These are phyloP conservation scores for Eueides isabella DNA, from an alignment of 1,140 invertebrate species.

Conservation along the genomic window DNA sequence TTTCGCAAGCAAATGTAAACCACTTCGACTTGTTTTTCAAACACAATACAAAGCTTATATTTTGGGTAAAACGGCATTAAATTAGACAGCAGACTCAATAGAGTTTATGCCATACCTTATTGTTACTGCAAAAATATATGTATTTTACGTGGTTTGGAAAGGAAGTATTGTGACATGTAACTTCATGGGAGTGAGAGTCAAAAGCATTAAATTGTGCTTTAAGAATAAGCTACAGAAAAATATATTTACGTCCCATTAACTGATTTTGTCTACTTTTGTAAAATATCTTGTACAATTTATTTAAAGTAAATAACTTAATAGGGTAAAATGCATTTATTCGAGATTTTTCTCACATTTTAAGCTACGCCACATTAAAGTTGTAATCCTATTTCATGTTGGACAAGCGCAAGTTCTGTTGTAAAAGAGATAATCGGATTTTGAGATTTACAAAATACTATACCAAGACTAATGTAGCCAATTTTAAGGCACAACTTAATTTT, in stretches of 20 bases:
- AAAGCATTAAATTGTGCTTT: background rate
- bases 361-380: slow-evolving; percentile 30
- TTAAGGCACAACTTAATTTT: background rate
- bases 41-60: slow-evolving; percentile 34
- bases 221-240: background rate
- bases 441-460: slow-evolving; percentile 16
- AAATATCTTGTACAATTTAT: background rate
- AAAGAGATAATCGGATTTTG: slow-evolving; percentile 19
- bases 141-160: slow-evolving; percentile 16
- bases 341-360: slow-evolving; percentile 29
- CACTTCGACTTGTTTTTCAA: slow-evolving; percentile 37
- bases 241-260: background rate
- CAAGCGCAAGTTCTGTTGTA: slow-evolving; percentile 27
- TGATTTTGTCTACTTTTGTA: background rate
- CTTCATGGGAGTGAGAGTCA: background rate
- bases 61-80: slow-evolving; percentile 24
- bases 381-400: slow-evolving; percentile 31
- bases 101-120: slow-evolving; percentile 20
- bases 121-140: slow-evolving; percentile 20
- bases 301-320: slow-evolving; percentile 14
- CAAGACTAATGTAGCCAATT: background rate
- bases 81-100: slow-evolving; percentile 28
- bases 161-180: slow-evolving; percentile 7
- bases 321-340: slow-evolving; percentile 14
- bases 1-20: slow-evolving; percentile 32